phyloP scores from a whole-genome alignment of 92 coral and sea anemone species.

The Parazoanthus darwini region DNA sequence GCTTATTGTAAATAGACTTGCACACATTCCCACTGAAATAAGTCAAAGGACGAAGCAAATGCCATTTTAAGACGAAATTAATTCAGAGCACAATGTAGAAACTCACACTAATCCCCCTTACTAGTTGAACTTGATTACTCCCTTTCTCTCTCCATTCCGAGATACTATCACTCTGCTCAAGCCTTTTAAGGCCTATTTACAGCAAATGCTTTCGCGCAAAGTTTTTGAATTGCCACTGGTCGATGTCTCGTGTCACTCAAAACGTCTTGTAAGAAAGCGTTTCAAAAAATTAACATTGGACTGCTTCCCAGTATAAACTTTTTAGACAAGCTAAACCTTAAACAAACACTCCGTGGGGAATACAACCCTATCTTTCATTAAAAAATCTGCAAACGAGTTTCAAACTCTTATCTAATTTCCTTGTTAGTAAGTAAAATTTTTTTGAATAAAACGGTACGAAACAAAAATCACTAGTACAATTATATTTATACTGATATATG shows the following conservation, averaged over 20 bases:
- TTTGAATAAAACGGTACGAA: neutral
- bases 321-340: constrained; percentile 10
- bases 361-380: neutral
- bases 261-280: neutral
- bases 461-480: too few relatives aligned
- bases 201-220: neutral
- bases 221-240: neutral
- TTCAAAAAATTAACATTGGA: neutral
- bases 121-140: constrained; percentile 1
- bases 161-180: neutral
- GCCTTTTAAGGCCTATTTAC: neutral
- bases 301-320: neutral
- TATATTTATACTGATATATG: neutral
- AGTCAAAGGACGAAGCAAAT: neutral
- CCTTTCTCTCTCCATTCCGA: constrained; percentile 4
- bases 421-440: neutral
- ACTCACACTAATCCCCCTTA: neutral
- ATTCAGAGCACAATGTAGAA: neutral
- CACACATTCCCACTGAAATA: neutral
- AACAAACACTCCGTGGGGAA: constrained; percentile 16
- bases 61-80: neutral
- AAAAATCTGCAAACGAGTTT: neutral
- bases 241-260: neutral
- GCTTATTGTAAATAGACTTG: neutral
- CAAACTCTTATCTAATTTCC: neutral